Evolutionary conservation across 1,140 invertebrate genomes (phyloP).

Genomic region (Chrysopa pallens): DNA sequence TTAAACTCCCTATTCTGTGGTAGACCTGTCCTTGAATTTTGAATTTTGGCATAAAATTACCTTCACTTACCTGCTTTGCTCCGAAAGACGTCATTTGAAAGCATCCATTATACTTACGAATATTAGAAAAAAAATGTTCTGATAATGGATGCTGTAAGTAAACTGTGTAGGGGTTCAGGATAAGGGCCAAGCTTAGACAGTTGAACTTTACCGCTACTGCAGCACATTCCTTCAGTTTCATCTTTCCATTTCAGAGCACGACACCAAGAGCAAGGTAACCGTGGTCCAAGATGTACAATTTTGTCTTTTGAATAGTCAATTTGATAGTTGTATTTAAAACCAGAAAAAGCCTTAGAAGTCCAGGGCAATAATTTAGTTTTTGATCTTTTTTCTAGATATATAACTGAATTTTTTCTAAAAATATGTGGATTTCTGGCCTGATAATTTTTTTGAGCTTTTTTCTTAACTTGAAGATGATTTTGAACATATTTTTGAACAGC

Average conservation of each 20-base stretch:
- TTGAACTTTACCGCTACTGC: slow-evolving; percentile 1
- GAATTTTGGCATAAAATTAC: slow-evolving; percentile 5
- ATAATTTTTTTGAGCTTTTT: background rate
- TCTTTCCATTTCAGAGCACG: slow-evolving; percentile 2
- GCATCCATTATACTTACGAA: slow-evolving; percentile 7
- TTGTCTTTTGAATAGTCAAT: slow-evolving; percentile 4
- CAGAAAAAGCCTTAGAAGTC: slow-evolving; percentile 1
- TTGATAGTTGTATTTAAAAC: background rate
- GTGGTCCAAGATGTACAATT: slow-evolving; percentile 2
- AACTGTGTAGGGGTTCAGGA: slow-evolving; percentile 1
- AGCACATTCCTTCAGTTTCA: slow-evolving; percentile 3
- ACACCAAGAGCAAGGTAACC: slow-evolving; percentile 1
- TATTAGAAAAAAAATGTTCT: slow-evolving; percentile 4
- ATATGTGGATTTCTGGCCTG: no score
- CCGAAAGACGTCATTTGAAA: slow-evolving; percentile 12
- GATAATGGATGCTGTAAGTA: slow-evolving; percentile 1
- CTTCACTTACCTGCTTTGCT: slow-evolving; percentile 5
- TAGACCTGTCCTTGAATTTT: slow-evolving; percentile 22
- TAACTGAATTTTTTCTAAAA: background rate
- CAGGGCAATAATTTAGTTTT: slow-evolving; percentile 1
- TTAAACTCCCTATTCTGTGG: slow-evolving; percentile 16
- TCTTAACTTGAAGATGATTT: background rate
- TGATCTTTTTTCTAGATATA: slow-evolving; percentile 1
- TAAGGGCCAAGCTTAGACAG: background rate
- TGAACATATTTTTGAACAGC: slow-evolving; percentile 1